Evolutionary conservation across 2,797 vertebrate species (phyloP), one percentile per base, ranked within the genome.

Genomic region (Diceros bicornis): DNA sequence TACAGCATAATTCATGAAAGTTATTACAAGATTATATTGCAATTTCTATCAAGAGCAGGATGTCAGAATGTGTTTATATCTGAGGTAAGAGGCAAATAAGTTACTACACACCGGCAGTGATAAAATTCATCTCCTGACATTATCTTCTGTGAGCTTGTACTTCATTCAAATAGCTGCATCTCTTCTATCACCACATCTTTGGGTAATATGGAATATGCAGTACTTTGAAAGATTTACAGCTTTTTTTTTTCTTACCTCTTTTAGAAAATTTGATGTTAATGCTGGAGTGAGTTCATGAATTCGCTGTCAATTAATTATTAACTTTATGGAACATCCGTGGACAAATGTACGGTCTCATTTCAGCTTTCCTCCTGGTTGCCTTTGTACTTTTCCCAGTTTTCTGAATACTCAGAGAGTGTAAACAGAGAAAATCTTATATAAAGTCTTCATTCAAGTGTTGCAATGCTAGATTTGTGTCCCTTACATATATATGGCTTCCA

Each of bases 21-120:
- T 57, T 78, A 94, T 75, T 84, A 85, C 21, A 93, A 89, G 59
- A 86, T 93, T 71, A 41, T 86, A 62, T 82, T 95, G 16, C 21
- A 85, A 77, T 96, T 88, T 94, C 20, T 50, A 47, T 44, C 20
- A 66, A 57, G n/a, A 77, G 29, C 20, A 95, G 5, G 10, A 68
- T 55, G 21, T 59, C 89, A 88, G 41, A 84, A 84, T 81, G 37
- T 91, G 55, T 77, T 95, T 84, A 78, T 85, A 84, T 64, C n/a
- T 75, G 87, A 84, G 6, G 23, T 64, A 77, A 85, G 41, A 92
- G 14, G 52, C 18, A 77, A 84, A 52, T 37, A 87, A n/a, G 1
- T 92, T 79, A 61, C 64, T 61, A 41, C 2, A n/a, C 27, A 74
- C 59, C 89, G 44, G 29, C 10, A 47, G 20, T 77, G 64, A 88